Evolutionary conservation across 2,797 vertebrate genomes (phyloP), one percentile per base, ranked within the genome.

Genomic region (Poecilia velifera): DNA sequence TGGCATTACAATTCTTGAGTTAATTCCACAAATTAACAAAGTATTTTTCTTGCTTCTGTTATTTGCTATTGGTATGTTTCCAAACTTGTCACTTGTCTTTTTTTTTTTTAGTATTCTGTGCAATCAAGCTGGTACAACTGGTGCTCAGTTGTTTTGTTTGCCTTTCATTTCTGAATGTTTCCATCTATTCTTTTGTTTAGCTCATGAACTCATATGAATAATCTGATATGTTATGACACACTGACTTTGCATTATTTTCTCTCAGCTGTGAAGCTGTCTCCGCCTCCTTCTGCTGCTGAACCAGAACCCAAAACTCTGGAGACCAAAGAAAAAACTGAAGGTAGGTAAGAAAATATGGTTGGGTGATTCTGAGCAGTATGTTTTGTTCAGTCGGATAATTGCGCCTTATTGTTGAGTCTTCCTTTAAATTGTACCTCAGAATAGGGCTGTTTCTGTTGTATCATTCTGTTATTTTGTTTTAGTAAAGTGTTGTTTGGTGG

Each of bases 181-280:
- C 64, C 1, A 3, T 25, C 16, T 14, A 0, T 46, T 75, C 25
- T 53, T 73, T 75, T 57, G 79, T 86, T 66, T 14, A 45, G 1
- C 55, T 43, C 25, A 80, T 25, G 46, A 5, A 79, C 2, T 2
- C 6, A 34, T 8, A 34, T 64, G 71, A 57, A 79, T 14, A 28
- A 34, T 51, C 7, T 66, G 8, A 28, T 57, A 70, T 53, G 10
- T 76, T 16, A 74, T 71, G 82, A 55, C 0, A 31, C 72, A 82
- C 70, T 86, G 20, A 83, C 55, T 71, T 75, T 22, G 70, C 47
- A 86, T 74, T 76, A 43, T 85, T 81, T 87, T 76, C 39, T 82
- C 83, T 81, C 71, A 93, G 92, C 83, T 84, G 51, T 77, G 71
- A 92, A 82, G 72, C 79, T 72, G 0, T 59, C 82, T 78, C 59